Evolutionary conservation across 53 echinoderm and acorn worm species (phyloP), one percentile per base, ranked within the genome.

Genomic region (Henricia sp.): DNA sequence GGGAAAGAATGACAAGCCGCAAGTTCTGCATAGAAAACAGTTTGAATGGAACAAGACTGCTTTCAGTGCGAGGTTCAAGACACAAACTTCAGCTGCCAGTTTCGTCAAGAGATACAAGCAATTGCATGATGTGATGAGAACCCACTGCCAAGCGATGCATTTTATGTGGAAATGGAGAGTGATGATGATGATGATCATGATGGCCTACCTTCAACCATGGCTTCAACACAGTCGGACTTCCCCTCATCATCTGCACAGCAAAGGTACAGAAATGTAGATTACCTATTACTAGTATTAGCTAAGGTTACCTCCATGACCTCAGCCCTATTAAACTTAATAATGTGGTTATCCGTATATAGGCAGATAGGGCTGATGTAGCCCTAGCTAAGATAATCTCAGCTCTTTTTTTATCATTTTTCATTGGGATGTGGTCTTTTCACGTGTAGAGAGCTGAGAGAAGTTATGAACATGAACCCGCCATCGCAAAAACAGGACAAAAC

Each of bases 11-110:
- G 72, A 72, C 27, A 72, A 72, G 37, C 1, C 53, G 1, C 72
- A 72, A 21, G 11, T 72, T 4, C 52, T 72, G 8, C 17, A 52
- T 2, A 14, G 72, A n/a, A 35, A 26, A 52, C 19, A 52, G 33
- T 72, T 72, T 43, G 72, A 72, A 25, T 72, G 72, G 72, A 72
- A 36, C 21, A 72, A 53, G 21, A 72, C 32, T 14, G 52, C 30
- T 19, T 72, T 72, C 54, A 72, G 72, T 25, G 8, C 52, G 4
- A 53, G 52, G 33, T 72, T 72, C 35, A 72, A 72, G 53, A 5
- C 32, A 1, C 52, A 29, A 24, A 72, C 72, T 9, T 34, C 72
- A 52, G 72, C 72, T 24, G 72, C 23, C 24, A 35, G 52, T 37
- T 72, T 72, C 53, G 72, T 52, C 2, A 13, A 8, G 2, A 72